Evolutionary conservation across 2,113 vertebrate species (phyloP).

Genomic region (Hippocampus barbouri): DNA sequence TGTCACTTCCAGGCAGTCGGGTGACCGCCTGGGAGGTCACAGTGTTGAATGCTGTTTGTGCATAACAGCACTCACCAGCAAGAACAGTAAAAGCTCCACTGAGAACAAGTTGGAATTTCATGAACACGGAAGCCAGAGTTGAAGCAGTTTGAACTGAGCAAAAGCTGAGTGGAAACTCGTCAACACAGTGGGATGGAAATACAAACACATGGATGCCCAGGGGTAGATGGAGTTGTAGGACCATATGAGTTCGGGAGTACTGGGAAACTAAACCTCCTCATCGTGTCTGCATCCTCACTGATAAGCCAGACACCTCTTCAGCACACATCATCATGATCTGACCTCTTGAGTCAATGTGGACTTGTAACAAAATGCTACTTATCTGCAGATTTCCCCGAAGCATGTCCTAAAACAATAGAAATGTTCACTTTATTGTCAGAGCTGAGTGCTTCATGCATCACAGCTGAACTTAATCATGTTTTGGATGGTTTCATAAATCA

Average conservation of each 20-base stretch:
- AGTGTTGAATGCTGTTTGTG: conserved; percentile 11
- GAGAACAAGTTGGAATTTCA: conserved; percentile 16
- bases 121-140: conserved; percentile 13
- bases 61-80: not conserved
- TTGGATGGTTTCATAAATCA: not conserved
- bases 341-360: conserved; percentile 17
- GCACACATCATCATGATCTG: conserved; percentile 6
- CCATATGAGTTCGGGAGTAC: conserved; percentile 23
- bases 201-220: conserved; percentile 38
- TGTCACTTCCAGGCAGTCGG: conserved; percentile 38
- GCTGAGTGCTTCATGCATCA: not conserved
- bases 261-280: conserved; percentile 45
- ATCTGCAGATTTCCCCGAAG: not conserved
- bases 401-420: not conserved
- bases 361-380: conserved; percentile 2
- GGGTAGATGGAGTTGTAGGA: conserved; percentile 42
- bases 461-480: not conserved
- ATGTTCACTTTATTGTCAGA: not conserved
- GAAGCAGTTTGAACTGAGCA: conserved; percentile 22
- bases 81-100: conserved; percentile 12
- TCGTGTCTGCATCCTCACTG: conserved; percentile 60
- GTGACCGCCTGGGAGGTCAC: conserved; percentile 28
- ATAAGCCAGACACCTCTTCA: conserved; percentile 42
- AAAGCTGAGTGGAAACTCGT: conserved; percentile 53
- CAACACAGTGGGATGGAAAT: conserved; percentile 49